Percentiles rank a stretch among this genome's conserved stretches.
These are phyloP conservation scores for Cebus imitator DNA, from an alignment of 2,113 vertebrate genomes.

Conservation along the genomic window DNA sequence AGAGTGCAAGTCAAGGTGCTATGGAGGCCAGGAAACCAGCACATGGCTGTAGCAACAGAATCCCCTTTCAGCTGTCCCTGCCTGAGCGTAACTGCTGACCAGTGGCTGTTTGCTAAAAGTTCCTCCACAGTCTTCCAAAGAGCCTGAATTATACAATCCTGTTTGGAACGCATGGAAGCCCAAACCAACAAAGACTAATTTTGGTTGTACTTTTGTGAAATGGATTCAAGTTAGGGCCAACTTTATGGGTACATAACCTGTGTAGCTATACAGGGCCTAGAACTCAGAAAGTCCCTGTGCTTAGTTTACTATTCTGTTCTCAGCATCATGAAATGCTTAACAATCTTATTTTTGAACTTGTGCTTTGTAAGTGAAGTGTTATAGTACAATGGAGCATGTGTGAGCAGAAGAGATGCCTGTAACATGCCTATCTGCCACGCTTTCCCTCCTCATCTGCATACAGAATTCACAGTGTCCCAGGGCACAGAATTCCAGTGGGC, in stretches of 20 bases:
- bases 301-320: not conserved
- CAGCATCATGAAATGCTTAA: not conserved
- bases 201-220: not conserved
- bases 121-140: not conserved
- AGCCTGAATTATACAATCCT: not conserved
- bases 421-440: rapidly evolving
- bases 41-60: not conserved
- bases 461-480: not conserved
- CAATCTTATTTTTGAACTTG: not conserved
- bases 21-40: not conserved
- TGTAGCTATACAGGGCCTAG: not conserved
- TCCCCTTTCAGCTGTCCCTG: not conserved
- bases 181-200: not conserved
- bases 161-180: not conserved
- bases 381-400: not conserved
- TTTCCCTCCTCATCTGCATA: not conserved
- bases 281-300: not conserved
- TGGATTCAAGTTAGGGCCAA: not conserved
- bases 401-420: not conserved
- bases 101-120: not conserved
- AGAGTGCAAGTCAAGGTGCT: rapidly evolving
- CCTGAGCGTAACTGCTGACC: not conserved
- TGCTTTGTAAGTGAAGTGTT: not conserved
- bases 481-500: not conserved
- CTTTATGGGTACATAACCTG: rapidly evolving